A percentile compares a stretch with the other conserved stretches of the same genome.
These are phyloP conservation scores for Falcunculus frontatus DNA, from an alignment of 2,113 vertebrate genomes.

Conservation along the genomic window DNA sequence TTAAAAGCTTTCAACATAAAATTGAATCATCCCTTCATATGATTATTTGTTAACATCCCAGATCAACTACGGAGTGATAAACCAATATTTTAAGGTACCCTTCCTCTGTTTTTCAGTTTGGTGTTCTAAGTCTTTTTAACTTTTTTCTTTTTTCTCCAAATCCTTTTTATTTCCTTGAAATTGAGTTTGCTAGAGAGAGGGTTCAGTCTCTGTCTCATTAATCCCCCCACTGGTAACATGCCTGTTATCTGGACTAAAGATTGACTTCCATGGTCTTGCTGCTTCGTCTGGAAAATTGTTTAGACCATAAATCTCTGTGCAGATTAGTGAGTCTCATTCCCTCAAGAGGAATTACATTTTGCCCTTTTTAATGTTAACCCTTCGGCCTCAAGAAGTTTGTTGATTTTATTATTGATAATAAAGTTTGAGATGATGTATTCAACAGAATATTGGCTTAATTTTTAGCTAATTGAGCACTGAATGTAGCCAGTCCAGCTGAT, in stretches of 20 bases:
- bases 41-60: neutral
- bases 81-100: neutral
- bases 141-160: neutral
- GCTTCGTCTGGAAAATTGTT: slow-evolving; percentile 9
- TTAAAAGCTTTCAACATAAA: neutral
- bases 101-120: slow-evolving; percentile 6
- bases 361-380: slow-evolving; percentile 39
- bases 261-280: neutral
- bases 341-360: slow-evolving; percentile 6
- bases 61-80: neutral
- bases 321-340: slow-evolving; percentile 5
- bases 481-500: neutral
- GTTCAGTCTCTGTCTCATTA: neutral
- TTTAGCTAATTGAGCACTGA: neutral
- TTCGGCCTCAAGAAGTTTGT: slow-evolving; percentile 37
- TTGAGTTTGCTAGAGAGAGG: neutral
- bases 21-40: neutral
- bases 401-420: slow-evolving; percentile 68
- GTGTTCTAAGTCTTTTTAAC: neutral
- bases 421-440: slow-evolving; percentile 53
- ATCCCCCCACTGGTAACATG: neutral
- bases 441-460: slow-evolving; percentile 46
- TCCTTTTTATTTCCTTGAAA: neutral
- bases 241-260: neutral
- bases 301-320: slow-evolving; percentile 1